These are phyloP conservation scores for Nematolebias whitei DNA, from an alignment of 2,113 vertebrate genomes.

Conservation along the genomic window DNA sequence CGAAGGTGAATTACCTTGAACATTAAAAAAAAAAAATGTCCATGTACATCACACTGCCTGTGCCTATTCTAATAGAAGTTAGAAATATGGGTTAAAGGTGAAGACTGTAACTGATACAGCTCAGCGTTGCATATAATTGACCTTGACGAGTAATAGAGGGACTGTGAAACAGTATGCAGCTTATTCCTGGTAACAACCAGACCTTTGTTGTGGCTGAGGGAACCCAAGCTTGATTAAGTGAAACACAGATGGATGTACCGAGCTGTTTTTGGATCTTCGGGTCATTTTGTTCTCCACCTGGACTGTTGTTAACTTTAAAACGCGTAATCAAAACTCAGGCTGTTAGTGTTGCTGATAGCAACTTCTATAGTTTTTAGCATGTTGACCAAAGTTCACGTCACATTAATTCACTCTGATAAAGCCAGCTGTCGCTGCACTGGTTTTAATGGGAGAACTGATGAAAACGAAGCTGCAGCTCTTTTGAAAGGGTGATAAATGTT, in stretches of 20 bases:
- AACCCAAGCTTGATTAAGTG: conserved; percentile 9
- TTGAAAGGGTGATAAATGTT: conserved; percentile 27
- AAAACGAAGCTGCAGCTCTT: conserved; percentile 12
- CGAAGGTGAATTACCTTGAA: no score
- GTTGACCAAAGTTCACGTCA: background rate
- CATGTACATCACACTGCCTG: background rate
- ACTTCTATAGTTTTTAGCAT: background rate
- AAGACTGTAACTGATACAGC: background rate
- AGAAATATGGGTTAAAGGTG: background rate
- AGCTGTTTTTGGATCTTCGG: no score
- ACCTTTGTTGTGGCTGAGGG: conserved; percentile 24
- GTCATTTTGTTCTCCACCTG: no score
- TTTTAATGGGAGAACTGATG: background rate
- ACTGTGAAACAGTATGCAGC: conserved; percentile 10
- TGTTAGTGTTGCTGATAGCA: background rate
- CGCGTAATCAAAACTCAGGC: background rate
- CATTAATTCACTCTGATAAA: background rate
- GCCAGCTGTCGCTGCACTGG: no score
- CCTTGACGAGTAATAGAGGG: conserved; percentile 6
- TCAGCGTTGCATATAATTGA: background rate
- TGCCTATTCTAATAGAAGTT: background rate
- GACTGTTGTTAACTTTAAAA: background rate
- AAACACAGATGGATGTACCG: background rate
- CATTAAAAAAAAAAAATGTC: background rate
- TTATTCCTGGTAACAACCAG: conserved; percentile 18